Evolutionary conservation across 2,113 vertebrate genomes (phyloP).

Genomic region (Arothron firmamentum): DNA sequence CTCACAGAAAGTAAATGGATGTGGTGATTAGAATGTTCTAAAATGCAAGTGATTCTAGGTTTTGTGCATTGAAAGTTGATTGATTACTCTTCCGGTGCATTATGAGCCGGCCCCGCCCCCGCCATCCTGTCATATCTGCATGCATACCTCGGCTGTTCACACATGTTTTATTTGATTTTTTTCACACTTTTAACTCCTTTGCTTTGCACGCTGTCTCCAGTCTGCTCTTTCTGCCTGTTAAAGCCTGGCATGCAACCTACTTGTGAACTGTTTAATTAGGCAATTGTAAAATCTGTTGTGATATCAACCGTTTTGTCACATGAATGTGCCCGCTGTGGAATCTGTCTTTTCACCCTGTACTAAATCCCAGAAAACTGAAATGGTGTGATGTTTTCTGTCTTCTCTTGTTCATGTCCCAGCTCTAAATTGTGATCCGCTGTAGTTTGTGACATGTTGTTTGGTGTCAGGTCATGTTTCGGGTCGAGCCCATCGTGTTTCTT

Average conservation of each 20-base stretch:
- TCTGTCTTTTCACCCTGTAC: too few species aligned
- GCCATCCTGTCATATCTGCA: constrained; percentile 57
- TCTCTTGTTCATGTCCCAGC: too few species aligned
- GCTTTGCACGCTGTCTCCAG: constrained; percentile 11
- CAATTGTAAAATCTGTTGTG: constrained; percentile 4
- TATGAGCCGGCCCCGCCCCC: background rate
- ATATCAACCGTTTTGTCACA: background rate
- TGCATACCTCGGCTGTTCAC: constrained; percentile 40
- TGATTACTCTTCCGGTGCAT: background rate
- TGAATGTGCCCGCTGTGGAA: too few species aligned
- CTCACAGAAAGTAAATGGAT: background rate
- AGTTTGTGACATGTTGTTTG: background rate
- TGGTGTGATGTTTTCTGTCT: too few species aligned
- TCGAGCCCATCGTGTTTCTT: constrained; percentile 12
- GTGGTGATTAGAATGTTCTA: too few species aligned
- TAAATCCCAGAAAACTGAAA: too few species aligned
- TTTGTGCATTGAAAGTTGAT: background rate
- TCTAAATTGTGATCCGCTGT: too few species aligned
- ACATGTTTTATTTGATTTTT: constrained; percentile 21
- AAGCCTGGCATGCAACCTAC: constrained; percentile 21
- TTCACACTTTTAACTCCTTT: constrained; percentile 21
- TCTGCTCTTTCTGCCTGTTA: background rate
- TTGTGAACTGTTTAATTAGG: constrained; percentile 15
- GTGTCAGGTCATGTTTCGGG: background rate
- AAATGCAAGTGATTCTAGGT: constrained; percentile 8